Evolutionary conservation across 1,140 invertebrate species (phyloP), one percentile per base, ranked within the genome.

Genomic region (Micrasema minimum): DNA sequence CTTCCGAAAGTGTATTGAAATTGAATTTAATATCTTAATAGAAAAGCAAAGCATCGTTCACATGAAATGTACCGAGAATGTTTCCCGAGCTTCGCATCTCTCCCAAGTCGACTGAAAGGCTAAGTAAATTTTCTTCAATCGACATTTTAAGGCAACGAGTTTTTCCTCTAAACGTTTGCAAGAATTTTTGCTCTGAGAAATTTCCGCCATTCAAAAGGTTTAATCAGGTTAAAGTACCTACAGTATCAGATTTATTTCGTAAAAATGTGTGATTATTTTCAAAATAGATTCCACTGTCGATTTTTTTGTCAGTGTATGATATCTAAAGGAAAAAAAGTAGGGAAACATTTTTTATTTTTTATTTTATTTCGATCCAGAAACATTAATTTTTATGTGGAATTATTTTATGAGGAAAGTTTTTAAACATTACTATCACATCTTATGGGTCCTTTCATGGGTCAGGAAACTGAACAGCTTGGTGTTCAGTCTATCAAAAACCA

Each of bases 21-120:
- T 45, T 45, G 20, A 23, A 51, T 22, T 51, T 22, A 51, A 51
- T 22, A 51, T 51, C 48, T 51, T 22, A 51, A 51, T 51, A 51
- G 48, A 14, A 23, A 51, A 11, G 18, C 11, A 45, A 45, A 45
- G 11, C 48, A 51, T 51, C 18, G 16, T 51, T 51, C 18, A 51
- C 6, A 23, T 45, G 41, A 45, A 45, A 45, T 45, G 41, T 16
- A 16, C 41, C 11, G 11, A 11, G 41, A 16, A 45, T 45, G 41
- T 45, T 45, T 12, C 11, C 11, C 2, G 41, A 45, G 14, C 11
- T 12, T 45, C 41, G 41, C 41, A 45, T 12, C 14, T 45, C 11
- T 16, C 41, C 3, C 26, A 31, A 31, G 26, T 31, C 26, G 26
- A 18, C 7, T 35, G 37, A 22, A 57, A 57, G 9, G n/a, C 14